Conservation (phyloP, 2,797 vertebrate species). For the Australoheros facetus region DNA sequence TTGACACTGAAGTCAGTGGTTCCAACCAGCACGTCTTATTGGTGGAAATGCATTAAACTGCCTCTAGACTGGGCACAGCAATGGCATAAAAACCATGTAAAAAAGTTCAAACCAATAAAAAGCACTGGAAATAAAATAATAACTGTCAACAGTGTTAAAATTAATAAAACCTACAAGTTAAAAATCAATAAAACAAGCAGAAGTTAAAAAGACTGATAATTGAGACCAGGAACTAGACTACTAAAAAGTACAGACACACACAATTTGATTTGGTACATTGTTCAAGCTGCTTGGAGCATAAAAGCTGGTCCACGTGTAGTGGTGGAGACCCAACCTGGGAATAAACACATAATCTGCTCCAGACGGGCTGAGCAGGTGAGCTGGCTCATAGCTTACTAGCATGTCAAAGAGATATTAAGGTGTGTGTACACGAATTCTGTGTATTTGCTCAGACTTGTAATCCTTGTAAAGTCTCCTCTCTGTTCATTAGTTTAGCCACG, state of each 20-base stretch:
- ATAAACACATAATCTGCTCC: not conserved
- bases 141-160: rapidly evolving
- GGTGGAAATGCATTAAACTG: too few species aligned
- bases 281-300: not conserved
- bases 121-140: not conserved
- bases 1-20: too few species aligned
- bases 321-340: not conserved
- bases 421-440: not conserved
- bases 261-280: too few species aligned
- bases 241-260: too few species aligned
- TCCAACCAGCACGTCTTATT: too few species aligned
- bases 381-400: too few species aligned
- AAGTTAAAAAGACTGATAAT: not conserved
- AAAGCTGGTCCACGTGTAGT: not conserved
- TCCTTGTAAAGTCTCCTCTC: slow-evolving; percentile 1
- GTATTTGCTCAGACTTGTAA: not conserved
- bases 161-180: not conserved
- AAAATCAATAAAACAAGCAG: not conserved
- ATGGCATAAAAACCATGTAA: not conserved
- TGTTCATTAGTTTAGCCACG: slow-evolving; percentile 9
- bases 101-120: not conserved
- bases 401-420: rapidly evolving
- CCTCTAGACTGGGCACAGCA: not conserved
- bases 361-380: too few species aligned
- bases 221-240: too few species aligned